A percentile compares a stretch with the other conserved stretches of the same genome.
These are phyloP conservation scores for Cyprinodon variegatus DNA, from an alignment of 2,113 vertebrate species.

Conservation along the genomic window DNA sequence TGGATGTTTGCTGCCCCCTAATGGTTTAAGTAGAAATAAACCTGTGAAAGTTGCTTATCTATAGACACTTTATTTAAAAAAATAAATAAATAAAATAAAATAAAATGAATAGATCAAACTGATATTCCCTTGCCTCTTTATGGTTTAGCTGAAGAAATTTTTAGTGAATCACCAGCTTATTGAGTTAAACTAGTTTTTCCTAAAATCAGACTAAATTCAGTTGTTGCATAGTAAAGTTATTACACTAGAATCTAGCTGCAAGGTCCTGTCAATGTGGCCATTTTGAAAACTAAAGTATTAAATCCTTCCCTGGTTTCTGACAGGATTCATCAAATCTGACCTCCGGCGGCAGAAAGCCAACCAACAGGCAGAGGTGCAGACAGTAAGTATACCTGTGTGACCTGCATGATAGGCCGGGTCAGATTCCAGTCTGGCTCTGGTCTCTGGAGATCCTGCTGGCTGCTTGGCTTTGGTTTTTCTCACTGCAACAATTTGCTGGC, in stretches of 20 bases:
- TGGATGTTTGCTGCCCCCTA: slow-evolving; percentile 39
- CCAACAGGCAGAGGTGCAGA: slow-evolving; percentile 50
- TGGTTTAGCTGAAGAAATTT: no score
- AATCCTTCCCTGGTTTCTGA: slow-evolving; percentile 15
- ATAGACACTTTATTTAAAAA: no score
- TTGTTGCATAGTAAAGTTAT: no score
- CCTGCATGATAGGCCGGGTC: not conserved
- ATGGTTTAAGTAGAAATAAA: slow-evolving; percentile 26
- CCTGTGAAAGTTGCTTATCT: no score
- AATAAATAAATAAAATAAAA: no score
- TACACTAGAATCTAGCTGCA: no score
- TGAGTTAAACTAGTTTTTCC: no score
- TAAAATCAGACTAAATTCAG: no score
- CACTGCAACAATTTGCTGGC: not conserved
- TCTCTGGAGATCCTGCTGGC: not conserved
- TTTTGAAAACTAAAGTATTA: not conserved
- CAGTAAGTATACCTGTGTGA: slow-evolving; percentile 77
- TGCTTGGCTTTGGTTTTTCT: slow-evolving; percentile 16
- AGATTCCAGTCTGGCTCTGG: slow-evolving; percentile 10
- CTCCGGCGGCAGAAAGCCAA: slow-evolving; percentile 90
- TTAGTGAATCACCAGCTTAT: no score
- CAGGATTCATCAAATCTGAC: slow-evolving; percentile 91
- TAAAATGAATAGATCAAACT: no score
- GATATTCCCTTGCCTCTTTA: no score
- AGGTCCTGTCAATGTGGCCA: no score